These are phyloP conservation scores for Microctenopoma lineatum DNA, from an alignment of 2,797 vertebrate species.

Conservation along the genomic window DNA sequence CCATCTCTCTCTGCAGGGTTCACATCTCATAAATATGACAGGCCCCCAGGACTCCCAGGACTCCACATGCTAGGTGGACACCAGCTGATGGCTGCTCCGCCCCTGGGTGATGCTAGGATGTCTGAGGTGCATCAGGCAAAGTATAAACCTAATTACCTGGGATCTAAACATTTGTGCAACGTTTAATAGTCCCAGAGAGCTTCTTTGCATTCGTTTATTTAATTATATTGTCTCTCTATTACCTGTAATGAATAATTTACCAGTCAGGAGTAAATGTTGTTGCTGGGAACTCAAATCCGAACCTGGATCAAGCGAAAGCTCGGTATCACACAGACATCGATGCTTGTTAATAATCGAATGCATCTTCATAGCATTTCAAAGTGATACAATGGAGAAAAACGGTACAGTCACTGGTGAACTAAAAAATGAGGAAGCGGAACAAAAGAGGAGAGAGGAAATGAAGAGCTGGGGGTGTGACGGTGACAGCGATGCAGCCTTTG, in stretches of 20 bases:
- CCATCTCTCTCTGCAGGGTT: conserved; percentile 4
- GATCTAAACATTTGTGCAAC: conserved; percentile 66
- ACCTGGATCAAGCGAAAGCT: conserved; percentile 38
- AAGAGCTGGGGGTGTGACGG: conserved; percentile 37
- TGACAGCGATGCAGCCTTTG: conserved; percentile 43
- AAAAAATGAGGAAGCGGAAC: conserved; percentile 41
- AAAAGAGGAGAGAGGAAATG: conserved; percentile 49
- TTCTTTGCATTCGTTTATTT: conserved; percentile 70
- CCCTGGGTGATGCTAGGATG: conserved; percentile 35
- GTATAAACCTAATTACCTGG: conserved; percentile 66
- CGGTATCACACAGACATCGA: conserved; percentile 28
- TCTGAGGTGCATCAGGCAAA: conserved; percentile 57
- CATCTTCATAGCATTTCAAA: conserved; percentile 34
- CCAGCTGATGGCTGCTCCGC: conserved; percentile 28
- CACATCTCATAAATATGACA: conserved; percentile 13
- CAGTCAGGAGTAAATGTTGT: conserved; percentile 47
- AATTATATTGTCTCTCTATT: conserved; percentile 63
- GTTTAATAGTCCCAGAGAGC: conserved; percentile 70
- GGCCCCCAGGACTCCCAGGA: conserved; percentile 11
- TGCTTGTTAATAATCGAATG: conserved; percentile 33
- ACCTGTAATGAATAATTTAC: conserved; percentile 74
- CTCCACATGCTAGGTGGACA: conserved; percentile 42
- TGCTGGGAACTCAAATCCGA: conserved; percentile 51
- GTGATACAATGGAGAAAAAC: conserved; percentile 21
- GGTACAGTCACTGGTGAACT: conserved; percentile 17